Evolutionary conservation across 2,797 vertebrate species (phyloP).

Genomic region (Smutsia gigantea): DNA sequence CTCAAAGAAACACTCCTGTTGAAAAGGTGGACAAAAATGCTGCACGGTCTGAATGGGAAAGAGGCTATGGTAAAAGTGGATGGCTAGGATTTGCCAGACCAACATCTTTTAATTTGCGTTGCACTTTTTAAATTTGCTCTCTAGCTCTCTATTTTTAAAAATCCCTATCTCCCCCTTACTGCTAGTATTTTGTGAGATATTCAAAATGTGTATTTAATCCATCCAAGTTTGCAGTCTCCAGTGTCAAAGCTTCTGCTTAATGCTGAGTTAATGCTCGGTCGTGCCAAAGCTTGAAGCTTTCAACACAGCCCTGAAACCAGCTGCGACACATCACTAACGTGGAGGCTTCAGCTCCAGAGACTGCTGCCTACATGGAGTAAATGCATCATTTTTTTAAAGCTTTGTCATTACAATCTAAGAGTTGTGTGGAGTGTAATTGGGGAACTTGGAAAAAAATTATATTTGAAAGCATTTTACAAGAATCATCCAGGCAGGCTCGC

Average conservation of each 20-base stretch:
- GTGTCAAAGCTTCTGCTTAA: conserved; percentile 69
- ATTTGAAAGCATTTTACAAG: conserved; percentile 78
- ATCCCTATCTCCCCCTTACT: not conserved
- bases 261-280: conserved; percentile 64
- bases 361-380: conserved; percentile 60
- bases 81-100: not conserved
- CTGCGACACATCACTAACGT: conserved; percentile 75
- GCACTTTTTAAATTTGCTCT: not conserved
- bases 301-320: conserved; percentile 65
- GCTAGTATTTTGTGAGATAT: conserved; percentile 56
- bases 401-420: conserved; percentile 64
- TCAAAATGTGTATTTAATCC: conserved; percentile 76
- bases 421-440: conserved; percentile 33
- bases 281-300: conserved; percentile 79
- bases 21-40: not conserved
- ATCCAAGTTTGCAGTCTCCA: conserved; percentile 49
- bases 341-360: conserved; percentile 60
- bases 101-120: not conserved
- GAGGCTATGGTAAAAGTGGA: not conserved
- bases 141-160: not conserved
- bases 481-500: conserved; percentile 53
- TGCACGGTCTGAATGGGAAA: not conserved
- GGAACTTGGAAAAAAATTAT: conserved; percentile 56
- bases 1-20: not conserved
- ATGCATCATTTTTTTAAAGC: conserved; percentile 71